phyloP scores from a whole-genome alignment of 2,797 vertebrate genomes.

The Champsocephalus esox region DNA sequence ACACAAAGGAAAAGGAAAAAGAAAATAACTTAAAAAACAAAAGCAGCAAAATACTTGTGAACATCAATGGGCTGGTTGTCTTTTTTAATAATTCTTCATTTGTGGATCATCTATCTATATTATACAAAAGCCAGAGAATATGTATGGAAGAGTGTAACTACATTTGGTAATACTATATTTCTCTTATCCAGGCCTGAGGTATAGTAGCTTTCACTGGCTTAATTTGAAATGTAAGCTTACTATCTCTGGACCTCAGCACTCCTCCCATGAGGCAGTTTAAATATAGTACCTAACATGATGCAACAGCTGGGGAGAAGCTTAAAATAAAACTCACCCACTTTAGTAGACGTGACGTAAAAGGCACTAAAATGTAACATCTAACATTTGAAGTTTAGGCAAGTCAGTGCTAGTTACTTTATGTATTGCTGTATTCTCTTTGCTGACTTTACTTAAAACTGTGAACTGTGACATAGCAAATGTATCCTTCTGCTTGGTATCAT shows the following conservation, averaged over 20 bases:
- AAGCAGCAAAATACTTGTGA: slow-evolving; percentile 65
- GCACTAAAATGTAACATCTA: slow-evolving; percentile 6
- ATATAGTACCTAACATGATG: slow-evolving; percentile 79
- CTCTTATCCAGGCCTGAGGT: slow-evolving; percentile 18
- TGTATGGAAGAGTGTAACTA: slow-evolving; percentile 32
- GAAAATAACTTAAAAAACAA: slow-evolving; percentile 73
- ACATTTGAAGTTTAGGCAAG: slow-evolving; percentile 30
- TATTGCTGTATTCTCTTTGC: background rate
- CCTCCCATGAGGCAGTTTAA: slow-evolving; percentile 72
- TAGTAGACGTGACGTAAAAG: slow-evolving; percentile 44
- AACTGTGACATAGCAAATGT: slow-evolving; percentile 36
- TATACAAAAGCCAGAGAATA: slow-evolving; percentile 55
- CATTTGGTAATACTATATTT: slow-evolving; percentile 9
- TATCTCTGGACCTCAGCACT: slow-evolving; percentile 59
- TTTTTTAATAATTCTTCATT: slow-evolving; percentile 36
- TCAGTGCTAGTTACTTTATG: background rate
- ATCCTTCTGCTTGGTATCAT: slow-evolving; percentile 38
- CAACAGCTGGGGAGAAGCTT: slow-evolving; percentile 79
- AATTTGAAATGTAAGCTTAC: slow-evolving; percentile 72
- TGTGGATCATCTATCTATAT: slow-evolving; percentile 26
- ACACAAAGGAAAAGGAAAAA: slow-evolving; percentile 78
- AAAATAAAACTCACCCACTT: slow-evolving; percentile 75
- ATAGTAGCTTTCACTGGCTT: slow-evolving; percentile 48
- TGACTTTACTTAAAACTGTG: slow-evolving; percentile 19
- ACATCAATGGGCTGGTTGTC: slow-evolving; percentile 47